Evolutionary conservation across 1,140 invertebrate genomes (phyloP).

Genomic region (Drosophila orena): DNA sequence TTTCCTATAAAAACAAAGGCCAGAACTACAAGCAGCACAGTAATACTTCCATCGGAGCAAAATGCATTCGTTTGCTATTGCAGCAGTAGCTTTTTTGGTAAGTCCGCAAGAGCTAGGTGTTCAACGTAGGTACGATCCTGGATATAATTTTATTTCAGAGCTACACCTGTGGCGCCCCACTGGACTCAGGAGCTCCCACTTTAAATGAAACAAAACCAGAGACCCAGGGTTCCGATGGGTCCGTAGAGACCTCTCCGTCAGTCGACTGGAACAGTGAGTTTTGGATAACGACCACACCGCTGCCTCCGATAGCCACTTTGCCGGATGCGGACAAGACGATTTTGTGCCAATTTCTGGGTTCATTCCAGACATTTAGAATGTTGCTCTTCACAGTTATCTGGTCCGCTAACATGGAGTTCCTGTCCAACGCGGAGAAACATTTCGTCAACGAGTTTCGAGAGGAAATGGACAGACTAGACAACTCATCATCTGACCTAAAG

Average conservation of each 20-base stretch:
- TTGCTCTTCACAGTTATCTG: neutral
- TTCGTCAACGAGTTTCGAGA: neutral
- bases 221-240: neutral
- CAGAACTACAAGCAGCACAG: neutral
- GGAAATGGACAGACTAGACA: neutral
- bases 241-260: neutral
- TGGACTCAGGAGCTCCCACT: neutral
- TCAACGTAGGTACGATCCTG: neutral
- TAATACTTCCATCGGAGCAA: neutral
- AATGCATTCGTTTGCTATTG: neutral
- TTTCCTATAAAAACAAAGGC: neutral
- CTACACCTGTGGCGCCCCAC: neutral
- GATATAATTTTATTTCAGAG: neutral
- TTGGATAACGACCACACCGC: neutral
- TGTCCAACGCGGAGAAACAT: neutral
- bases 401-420: neutral
- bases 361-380: neutral
- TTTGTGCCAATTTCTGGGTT: neutral
- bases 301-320: neutral
- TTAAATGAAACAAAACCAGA: neutral
- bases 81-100: neutral
- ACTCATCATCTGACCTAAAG: neutral
- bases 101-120: neutral
- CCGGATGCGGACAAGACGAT: neutral
- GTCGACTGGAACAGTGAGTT: neutral